Evolutionary conservation across 2,888 invertebrate species (phyloP).

Genomic region (Drosophila leonis): DNA sequence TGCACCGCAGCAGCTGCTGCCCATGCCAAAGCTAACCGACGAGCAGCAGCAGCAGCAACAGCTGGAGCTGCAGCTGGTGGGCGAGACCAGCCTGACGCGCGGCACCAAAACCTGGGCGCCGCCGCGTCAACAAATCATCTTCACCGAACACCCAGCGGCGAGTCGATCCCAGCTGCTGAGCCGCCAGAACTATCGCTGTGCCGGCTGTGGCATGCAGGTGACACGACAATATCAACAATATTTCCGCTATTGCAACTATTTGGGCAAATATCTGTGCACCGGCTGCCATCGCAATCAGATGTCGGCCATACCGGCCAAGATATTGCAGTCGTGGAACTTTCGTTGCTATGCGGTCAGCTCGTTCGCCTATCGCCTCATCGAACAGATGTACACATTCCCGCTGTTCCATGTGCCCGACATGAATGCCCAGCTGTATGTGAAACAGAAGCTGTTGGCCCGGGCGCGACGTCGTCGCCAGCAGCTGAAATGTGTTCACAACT

Average conservation of each 20-base stretch:
- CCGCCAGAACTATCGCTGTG: slow-evolving; percentile 92
- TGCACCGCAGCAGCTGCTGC: slow-evolving; percentile 91
- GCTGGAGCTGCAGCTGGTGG: slow-evolving; percentile 45
- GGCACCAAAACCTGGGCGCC: slow-evolving; percentile 94
- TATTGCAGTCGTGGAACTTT: slow-evolving; percentile 86
- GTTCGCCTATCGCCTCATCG: slow-evolving; percentile 91
- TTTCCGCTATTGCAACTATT: slow-evolving; percentile 93
- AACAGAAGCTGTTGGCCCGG: slow-evolving; percentile 88
- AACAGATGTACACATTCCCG: slow-evolving; percentile 92
- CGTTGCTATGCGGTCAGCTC: slow-evolving; percentile 92
- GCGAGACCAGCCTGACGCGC: slow-evolving; percentile 86
- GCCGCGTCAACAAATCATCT: slow-evolving; percentile 93
- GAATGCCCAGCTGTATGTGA: slow-evolving; percentile 89
- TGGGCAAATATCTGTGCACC: slow-evolving; percentile 94
- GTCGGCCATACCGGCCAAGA: slow-evolving; percentile 89
- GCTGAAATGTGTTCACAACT: slow-evolving; percentile 89
- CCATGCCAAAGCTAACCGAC: slow-evolving; percentile 87
- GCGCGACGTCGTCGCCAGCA: slow-evolving; percentile 89
- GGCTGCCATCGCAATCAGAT: slow-evolving; percentile 93
- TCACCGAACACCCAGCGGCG: slow-evolving; percentile 90
- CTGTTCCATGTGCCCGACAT: slow-evolving; percentile 91
- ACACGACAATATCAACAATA: slow-evolving; percentile 90
- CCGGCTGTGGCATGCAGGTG: slow-evolving; percentile 94
- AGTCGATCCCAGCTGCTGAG: slow-evolving; percentile 89
- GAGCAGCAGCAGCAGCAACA: slow-evolving; percentile 52